Evolutionary conservation across 2,888 invertebrate genomes (phyloP), one percentile per base, ranked within the genome.

Genomic region (Melanotus villosus): DNA sequence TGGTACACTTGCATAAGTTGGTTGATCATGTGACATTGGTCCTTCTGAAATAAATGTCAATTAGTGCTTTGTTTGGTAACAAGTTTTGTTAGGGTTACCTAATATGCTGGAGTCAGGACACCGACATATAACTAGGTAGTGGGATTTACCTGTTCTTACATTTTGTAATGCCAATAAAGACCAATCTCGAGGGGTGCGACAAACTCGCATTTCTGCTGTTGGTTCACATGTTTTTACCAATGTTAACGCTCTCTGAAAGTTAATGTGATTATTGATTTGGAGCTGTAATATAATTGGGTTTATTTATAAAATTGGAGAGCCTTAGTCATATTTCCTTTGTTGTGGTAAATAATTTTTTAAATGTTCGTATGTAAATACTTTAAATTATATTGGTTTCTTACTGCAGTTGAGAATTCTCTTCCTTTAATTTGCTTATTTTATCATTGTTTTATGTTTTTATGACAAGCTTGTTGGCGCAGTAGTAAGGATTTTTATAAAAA

Each of bases 171-270:
- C 97, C 63, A 97, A 85, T 58, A 97, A 86, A 2, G 96, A 95
- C 97, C 97, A 97, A 82, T 97, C 97, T 73, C 94, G 89, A 0
- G 96, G 95, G 21, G 93, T 90, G 80, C 94, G 89, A 82, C 97
- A 97, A 79, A 94, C 92, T 65, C 96, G 88, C 92, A 97, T 95
- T 84, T 95, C 95, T 1, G 92, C 90, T n/a, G 94, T 94, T 0
- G 95, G 93, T 85, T 97, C 97, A 84, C 97, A 97, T 4, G 96
- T 96, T 86, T 97, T 97, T 77, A 96, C 95, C 79, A 97, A 85
- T 0, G 97, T 97, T 76, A 96, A 88, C 12, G 96, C 95, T 86
- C 87, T 86, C 89, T 90, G 85, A 62, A 87, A 86, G 71, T 10
- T 52, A 26, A n/a, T n/a, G n/a, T n/a, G n/a, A n/a, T n/a, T n/a